These are phyloP conservation scores for Oreochromis spilurus DNA, from an alignment of 2,113 vertebrate species.

Conservation along the genomic window DNA sequence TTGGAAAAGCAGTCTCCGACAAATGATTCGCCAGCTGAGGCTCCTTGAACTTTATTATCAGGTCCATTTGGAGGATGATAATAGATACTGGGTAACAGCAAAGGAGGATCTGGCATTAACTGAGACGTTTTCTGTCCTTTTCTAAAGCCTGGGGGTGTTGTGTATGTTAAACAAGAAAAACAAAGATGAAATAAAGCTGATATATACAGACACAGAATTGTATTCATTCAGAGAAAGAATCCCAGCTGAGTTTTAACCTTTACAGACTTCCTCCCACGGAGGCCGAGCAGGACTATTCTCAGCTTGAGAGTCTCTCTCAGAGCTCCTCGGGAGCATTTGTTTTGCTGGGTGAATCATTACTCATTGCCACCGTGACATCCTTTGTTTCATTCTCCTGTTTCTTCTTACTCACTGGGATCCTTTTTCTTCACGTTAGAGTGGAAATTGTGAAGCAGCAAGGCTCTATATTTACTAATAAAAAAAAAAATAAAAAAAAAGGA, in stretches of 20 bases:
- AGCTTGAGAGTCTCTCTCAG: not conserved
- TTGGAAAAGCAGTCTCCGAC: constrained; percentile 43
- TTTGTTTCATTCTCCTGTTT: not conserved
- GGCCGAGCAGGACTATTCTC: not conserved
- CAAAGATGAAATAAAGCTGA: not conserved
- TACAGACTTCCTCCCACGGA: not conserved
- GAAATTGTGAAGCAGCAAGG: not conserved
- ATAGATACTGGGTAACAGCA: not conserved
- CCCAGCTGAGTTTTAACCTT: not conserved
- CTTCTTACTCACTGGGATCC: not conserved
- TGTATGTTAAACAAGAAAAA: not conserved
- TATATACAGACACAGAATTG: not conserved
- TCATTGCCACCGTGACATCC: not conserved
- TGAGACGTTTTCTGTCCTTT: not conserved
- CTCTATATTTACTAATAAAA: not conserved
- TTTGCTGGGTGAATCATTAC: not conserved
- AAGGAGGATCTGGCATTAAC: not conserved
- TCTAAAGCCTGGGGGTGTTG: not conserved
- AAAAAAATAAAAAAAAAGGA: too few species aligned
- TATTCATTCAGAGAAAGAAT: not conserved
- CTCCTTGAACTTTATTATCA: constrained; percentile 16
- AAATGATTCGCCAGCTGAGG: not conserved
- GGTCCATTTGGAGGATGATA: not conserved
- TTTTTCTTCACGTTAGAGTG: not conserved
- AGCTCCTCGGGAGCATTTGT: not conserved